Base-by-base conservation (phyloP, 23 tunicate species). In the Halocynthia roretzi region DNA sequence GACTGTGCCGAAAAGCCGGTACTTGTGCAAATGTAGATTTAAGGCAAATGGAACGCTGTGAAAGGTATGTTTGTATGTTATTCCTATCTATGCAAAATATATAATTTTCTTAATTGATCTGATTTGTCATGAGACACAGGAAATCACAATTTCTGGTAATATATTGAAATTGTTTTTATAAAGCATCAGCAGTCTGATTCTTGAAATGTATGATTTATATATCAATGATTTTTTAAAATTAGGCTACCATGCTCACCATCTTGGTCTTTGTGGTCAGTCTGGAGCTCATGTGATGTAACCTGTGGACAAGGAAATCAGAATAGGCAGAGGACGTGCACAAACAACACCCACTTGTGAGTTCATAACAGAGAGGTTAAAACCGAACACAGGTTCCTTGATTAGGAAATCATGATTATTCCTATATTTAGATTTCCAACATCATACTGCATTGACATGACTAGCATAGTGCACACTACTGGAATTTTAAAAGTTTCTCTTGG, bases 261-360 rank as follows among this genome's bases (percentile, higher is more conserved):
- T 6, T 70, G 76, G 76, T 44, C n/a, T 49, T 23, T 10, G 5
- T 85, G 90, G 90, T 21, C 71, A 0, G 50, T 40, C 31, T 85
- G 90, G 90, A 56, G 83, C 5, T 2, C 20, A 0, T 85, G 90
- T 50, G 10, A 68, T 8, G 90, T 71, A 10, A 10, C 50, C 8
- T 85, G 90, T 77, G 90, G 90, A 50, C 5, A 14, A 5, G 90
- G 90, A 23, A 49, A 12, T 7, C 90, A 85, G 66, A 79, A 10
- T 15, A 72, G 79, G 65, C 56, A 77, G 10, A 50, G 90, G 15
- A 31, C 49, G 9, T 85, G 90, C 48, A 10, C 48, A 0, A 74
- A 74, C 57, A 65, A 10, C 31, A 65, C 70, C 22, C 22, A 9
- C 22, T 48, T 20, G 70, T 65, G 19, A 15, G 63, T 58, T 31